Conservation (phyloP, 2,888 invertebrate genomes). For the Acronicta alni region DNA sequence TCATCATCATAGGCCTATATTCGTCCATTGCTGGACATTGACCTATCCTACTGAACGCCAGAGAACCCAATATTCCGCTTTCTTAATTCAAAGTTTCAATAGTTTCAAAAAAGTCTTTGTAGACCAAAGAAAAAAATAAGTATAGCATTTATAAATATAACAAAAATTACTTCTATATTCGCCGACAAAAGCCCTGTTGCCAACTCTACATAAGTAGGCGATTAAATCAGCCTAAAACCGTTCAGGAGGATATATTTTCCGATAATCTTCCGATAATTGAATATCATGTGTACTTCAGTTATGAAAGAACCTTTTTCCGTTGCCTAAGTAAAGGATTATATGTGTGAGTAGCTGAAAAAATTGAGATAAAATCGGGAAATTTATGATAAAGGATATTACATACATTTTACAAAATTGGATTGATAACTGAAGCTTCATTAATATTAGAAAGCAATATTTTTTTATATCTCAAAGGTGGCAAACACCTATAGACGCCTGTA, state of each 20-base stretch:
- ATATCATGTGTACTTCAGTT: constrained; percentile 1
- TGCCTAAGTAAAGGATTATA: neutral
- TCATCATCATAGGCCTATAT: no score
- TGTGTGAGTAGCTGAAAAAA: neutral
- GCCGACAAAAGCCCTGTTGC: neutral
- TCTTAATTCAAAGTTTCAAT: no score
- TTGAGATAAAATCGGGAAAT: neutral
- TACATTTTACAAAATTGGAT: neutral
- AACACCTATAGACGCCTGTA: no score
- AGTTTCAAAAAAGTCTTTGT: no score
- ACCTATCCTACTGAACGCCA: no score
- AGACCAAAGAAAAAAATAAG: no score
- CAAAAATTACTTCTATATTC: neutral
- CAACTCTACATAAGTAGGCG: neutral
- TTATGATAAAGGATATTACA: neutral
- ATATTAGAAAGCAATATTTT: no score
- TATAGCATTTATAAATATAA: neutral
- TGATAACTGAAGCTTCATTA: constrained; percentile 4
- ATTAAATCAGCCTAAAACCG: constrained; percentile 1
- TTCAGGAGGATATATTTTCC: constrained; percentile 1
- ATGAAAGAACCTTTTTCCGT: constrained; percentile 1
- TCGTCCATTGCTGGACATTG: no score
- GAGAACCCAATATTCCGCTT: no score
- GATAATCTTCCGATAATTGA: constrained; percentile 1
- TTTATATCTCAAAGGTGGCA: no score